A percentile compares a stretch with the other conserved stretches of the same genome.
Conservation (phyloP, 2,888 invertebrate species). For the Siphonodentalium dalli region DNA sequence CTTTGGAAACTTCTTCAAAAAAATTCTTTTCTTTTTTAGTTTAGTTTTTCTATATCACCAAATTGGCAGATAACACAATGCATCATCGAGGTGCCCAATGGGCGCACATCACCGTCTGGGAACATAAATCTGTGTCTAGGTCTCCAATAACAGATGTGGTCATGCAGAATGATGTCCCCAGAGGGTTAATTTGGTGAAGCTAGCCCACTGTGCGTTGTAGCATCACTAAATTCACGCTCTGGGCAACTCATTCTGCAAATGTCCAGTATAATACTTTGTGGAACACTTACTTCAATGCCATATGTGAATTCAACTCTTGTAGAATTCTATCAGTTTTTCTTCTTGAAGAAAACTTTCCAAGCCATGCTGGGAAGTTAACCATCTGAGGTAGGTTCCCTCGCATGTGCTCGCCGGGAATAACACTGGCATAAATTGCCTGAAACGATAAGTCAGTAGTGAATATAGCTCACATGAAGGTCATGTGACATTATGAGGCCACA, state of each 20-base stretch:
- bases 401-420: slow-evolving; percentile 87
- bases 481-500: too few species aligned
- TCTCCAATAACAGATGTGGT: neutral
- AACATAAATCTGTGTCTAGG: neutral
- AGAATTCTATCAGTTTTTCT: slow-evolving; percentile 82
- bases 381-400: slow-evolving; percentile 80
- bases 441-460: slow-evolving; percentile 15
- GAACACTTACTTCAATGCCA: slow-evolving; percentile 74
- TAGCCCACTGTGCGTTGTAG: neutral
- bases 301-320: slow-evolving; percentile 87
- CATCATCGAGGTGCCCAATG: too few species aligned
- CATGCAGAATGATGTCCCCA: neutral
- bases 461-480: too few species aligned
- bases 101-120: too few species aligned
- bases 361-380: slow-evolving; percentile 93
- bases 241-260: neutral
- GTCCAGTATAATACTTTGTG: neutral
- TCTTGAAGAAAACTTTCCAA: slow-evolving; percentile 89
- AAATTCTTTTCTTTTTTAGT: too few species aligned
- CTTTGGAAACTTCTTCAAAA: too few species aligned
- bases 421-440: slow-evolving; percentile 85
- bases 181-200: neutral
- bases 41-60: too few species aligned
- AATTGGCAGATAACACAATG: too few species aligned
- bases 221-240: neutral